phyloP scores from a whole-genome alignment of 2,888 invertebrate species.

The Pterobdella sp. region DNA sequence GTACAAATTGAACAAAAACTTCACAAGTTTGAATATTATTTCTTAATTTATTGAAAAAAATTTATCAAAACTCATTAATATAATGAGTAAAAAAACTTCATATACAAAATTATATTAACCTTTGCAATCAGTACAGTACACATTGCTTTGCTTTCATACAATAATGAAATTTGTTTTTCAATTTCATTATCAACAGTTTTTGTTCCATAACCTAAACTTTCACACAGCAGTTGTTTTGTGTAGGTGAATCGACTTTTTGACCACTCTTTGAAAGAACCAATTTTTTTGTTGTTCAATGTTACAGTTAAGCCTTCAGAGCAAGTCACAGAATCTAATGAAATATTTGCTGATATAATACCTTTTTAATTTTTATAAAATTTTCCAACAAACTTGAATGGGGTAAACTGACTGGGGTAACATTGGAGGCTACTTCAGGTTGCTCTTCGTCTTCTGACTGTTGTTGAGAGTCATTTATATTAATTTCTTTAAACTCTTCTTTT shows the following conservation, averaged over 20 bases:
- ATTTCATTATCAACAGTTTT: slow-evolving; percentile 19
- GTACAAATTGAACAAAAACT: too few relatives aligned
- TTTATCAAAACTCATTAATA: too few relatives aligned
- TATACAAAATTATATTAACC: not conserved
- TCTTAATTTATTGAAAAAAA: too few relatives aligned
- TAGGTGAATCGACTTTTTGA: slow-evolving; percentile 15
- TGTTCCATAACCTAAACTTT: slow-evolving; percentile 25
- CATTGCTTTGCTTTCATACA: slow-evolving; percentile 16
- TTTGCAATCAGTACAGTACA: not conserved
- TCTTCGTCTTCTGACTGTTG: not conserved
- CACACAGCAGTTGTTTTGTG: slow-evolving; percentile 18
- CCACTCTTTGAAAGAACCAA: slow-evolving; percentile 23
- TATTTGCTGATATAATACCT: too few relatives aligned
- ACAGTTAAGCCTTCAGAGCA: not conserved
- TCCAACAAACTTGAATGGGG: not conserved
- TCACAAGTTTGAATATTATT: too few relatives aligned
- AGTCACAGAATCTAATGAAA: not conserved
- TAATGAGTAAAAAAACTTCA: not conserved
- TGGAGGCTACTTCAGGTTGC: not conserved
- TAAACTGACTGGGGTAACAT: not conserved
- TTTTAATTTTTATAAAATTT: not conserved
- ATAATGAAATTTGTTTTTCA: slow-evolving; percentile 13
- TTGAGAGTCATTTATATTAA: slow-evolving; percentile 2
- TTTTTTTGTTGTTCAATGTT: not conserved
- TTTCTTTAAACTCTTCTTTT: not conserved